phyloP scores from a whole-genome alignment of 2,888 invertebrate genomes.

The Diaperis boleti region DNA sequence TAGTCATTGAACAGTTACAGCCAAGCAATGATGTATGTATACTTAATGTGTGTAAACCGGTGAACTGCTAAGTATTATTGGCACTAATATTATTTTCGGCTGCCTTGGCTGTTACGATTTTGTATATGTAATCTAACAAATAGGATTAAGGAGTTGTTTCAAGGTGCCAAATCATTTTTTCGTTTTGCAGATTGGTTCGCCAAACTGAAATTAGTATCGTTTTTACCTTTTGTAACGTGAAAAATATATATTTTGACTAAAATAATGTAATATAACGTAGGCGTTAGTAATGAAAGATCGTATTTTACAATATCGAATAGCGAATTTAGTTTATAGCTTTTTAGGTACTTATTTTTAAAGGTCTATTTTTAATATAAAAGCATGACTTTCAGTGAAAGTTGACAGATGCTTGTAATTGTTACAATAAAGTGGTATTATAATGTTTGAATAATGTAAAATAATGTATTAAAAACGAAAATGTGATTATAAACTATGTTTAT shows the following conservation, averaged over 20 bases:
- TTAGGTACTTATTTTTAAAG: conserved; percentile 34
- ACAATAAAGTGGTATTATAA: conserved; percentile 34
- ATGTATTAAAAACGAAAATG: conserved; percentile 26
- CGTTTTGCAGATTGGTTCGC: conserved; percentile 14
- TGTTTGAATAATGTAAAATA: conserved; percentile 35
- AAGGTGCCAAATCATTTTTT: conserved; percentile 26
- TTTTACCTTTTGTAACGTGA: conserved; percentile 22
- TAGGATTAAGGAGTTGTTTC: conserved; percentile 12
- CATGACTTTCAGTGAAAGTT: conserved; percentile 37
- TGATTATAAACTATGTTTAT: conserved; percentile 35
- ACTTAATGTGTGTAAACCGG: conserved; percentile 15
- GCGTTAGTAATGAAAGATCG: conserved; percentile 19
- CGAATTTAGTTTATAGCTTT: conserved; percentile 33
- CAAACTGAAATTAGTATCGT: neutral
- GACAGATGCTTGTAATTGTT: conserved; percentile 32
- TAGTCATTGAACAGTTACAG: conserved; percentile 33
- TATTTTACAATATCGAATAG: conserved; percentile 35
- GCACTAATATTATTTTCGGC: conserved; percentile 13
- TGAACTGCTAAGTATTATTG: conserved; percentile 20
- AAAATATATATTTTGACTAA: conserved; percentile 35
- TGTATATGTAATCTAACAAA: conserved; percentile 10
- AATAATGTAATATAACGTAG: conserved; percentile 28
- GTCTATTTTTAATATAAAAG: conserved; percentile 34
- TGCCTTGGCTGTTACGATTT: conserved; percentile 23
- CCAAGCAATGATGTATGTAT: conserved; percentile 20